Percentiles rank a stretch among this genome's conserved stretches.
Conservation (phyloP, 2,888 invertebrate genomes). For the Tinea trinotella region DNA sequence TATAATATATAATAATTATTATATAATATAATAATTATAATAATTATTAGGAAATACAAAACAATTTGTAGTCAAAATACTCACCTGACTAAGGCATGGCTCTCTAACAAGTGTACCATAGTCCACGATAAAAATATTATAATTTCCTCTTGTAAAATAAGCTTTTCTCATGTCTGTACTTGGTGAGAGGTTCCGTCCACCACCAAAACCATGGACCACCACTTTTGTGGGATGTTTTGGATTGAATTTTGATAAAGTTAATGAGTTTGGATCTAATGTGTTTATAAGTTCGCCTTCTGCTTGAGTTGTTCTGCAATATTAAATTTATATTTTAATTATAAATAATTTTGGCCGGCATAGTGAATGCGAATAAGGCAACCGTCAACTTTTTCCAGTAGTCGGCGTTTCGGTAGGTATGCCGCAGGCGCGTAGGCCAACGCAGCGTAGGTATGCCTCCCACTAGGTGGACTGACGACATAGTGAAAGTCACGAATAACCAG, state of each 20-base stretch:
- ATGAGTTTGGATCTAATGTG: constrained; percentile 77
- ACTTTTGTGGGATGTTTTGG: constrained; percentile 86
- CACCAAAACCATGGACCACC: constrained; percentile 93
- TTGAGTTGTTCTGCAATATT: constrained; percentile 76
- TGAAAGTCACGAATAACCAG: no score
- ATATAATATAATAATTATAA: no score
- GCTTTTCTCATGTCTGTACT: constrained; percentile 89
- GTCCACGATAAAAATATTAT: constrained; percentile 91
- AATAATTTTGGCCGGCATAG: no score
- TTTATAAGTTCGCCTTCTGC: constrained; percentile 80
- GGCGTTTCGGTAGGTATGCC: neutral
- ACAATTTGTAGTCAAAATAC: no score
- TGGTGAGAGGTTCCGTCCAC: constrained; percentile 84
- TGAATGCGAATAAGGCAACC: constrained; percentile 8
- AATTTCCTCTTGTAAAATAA: constrained; percentile 84
- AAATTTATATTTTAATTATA: constrained; percentile 6
- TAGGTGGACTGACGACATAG: no score
- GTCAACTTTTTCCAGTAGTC: neutral
- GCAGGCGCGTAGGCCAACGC: neutral
- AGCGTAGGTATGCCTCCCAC: no score
- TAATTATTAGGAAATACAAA: no score
- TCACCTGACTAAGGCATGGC: constrained; percentile 84
- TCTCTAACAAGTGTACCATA: constrained; percentile 85
- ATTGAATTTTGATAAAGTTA: constrained; percentile 84
- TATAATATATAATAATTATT: no score